Evolutionary conservation across 2,888 invertebrate species (phyloP), one percentile per base, ranked within the genome.

Genomic region (Chesias legatella): DNA sequence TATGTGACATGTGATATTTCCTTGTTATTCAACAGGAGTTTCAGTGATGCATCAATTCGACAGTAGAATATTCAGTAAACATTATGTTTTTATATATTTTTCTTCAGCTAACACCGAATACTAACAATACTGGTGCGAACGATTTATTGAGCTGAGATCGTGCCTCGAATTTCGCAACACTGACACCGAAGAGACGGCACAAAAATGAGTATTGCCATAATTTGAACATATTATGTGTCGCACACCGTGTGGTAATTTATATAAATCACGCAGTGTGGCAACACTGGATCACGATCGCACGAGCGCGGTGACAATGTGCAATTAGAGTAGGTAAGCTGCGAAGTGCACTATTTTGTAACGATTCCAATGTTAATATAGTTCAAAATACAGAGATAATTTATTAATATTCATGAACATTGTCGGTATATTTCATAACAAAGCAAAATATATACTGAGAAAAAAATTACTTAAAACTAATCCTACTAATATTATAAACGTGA

Each of bases 271-370:
- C 61, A 55, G 63, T 64, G 66, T 71, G 67, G 74, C 77, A 63
- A 67, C 69, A 66, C 53, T 26, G 49, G 54, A 57, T 78, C 82
- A 79, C 80, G 79, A 71, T 58, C 63, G 72, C 82, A 79, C 78
- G 81, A 74, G 66, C 36, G 59, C 52, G 56, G 62, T 59, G 65
- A 80, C 79, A 80, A 77, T 71, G 69, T 56, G 65, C 77, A 77
- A 79, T 80, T 79, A 79, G 75, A 67, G 65, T 68, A 40, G 49
- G 36, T 46, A 29, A 17, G 13, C 13, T 17, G 5, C 5, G 13
- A 30, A 29, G 6, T 39, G 40, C 31, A 27, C 38, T 35, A 23
- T 39, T 33, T 40, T 40, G 44, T 22, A 40, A 35, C 21, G 39
- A 39, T 35, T 35, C 31, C 26, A 43, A 43, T 43, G 22, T 33